Percentiles rank a stretch among this genome's conserved stretches.
These are phyloP conservation scores for Sebastes matsubarae DNA, from an alignment of 2,797 vertebrate genomes.

Conservation along the genomic window DNA sequence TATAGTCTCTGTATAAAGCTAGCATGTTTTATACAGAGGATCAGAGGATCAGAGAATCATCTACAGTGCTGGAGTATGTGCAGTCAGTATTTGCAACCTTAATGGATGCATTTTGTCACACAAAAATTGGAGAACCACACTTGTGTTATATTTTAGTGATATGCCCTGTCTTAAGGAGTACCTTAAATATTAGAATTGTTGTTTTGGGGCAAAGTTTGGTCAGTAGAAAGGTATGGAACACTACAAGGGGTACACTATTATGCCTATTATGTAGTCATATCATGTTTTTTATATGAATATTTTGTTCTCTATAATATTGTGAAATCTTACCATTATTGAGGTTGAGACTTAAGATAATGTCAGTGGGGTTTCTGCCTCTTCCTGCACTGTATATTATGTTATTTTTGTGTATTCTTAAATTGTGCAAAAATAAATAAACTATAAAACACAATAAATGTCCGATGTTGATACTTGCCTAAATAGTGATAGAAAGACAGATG, in stretches of 20 bases:
- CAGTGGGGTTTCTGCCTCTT: too few species aligned
- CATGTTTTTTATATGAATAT: fast-evolving
- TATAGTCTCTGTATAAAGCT: background rate
- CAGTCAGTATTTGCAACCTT: background rate
- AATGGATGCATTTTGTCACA: background rate
- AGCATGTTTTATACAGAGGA: background rate
- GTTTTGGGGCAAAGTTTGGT: background rate
- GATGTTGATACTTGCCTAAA: background rate
- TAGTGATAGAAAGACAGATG: background rate
- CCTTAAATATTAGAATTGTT: background rate
- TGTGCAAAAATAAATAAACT: too few species aligned
- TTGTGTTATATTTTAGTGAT: background rate
- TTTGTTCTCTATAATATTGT: too few species aligned
- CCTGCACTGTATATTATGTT: too few species aligned
- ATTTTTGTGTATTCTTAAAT: too few species aligned
- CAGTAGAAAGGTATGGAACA: background rate
- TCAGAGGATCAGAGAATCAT: background rate
- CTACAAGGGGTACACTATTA: background rate
- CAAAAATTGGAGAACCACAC: background rate
- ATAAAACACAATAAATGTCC: background rate
- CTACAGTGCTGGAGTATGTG: background rate
- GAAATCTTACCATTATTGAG: fast-evolving
- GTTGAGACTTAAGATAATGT: too few species aligned
- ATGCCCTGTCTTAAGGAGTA: background rate
- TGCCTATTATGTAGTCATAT: too few species aligned